Evolutionary conservation across 2,888 invertebrate genomes (phyloP).

Genomic region (Brachyptera putata): DNA sequence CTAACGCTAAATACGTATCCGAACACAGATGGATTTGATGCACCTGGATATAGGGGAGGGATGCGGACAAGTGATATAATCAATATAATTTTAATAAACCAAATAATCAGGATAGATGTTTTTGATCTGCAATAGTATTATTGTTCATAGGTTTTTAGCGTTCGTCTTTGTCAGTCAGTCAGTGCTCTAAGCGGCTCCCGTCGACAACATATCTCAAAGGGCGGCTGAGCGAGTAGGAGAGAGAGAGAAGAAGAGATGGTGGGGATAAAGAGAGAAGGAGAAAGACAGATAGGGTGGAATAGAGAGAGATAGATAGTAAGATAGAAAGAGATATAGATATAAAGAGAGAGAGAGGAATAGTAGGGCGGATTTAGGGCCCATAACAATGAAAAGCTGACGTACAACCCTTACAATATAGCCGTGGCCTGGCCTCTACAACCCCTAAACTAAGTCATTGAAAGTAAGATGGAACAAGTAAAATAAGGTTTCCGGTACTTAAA

Average conservation of each 20-base stretch:
- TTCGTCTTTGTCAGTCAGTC: conserved; percentile 1
- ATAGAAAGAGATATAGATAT: background rate
- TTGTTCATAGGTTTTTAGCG: conserved; percentile 1
- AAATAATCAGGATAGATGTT: background rate
- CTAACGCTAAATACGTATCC: too few species aligned
- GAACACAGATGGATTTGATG: too few species aligned
- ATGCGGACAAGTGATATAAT: too few species aligned
- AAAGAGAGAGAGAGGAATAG: background rate
- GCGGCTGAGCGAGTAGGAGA: background rate
- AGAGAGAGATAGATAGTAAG: too few species aligned
- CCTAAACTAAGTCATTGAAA: conserved; percentile 8
- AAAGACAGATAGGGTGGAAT: background rate
- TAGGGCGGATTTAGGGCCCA: conserved; percentile 1
- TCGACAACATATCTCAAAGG: background rate
- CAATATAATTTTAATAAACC: too few species aligned
- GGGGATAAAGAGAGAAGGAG: background rate
- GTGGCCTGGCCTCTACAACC: background rate
- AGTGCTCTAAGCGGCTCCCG: background rate
- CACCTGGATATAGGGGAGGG: too few species aligned
- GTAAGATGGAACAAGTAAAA: background rate
- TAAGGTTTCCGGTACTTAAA: too few species aligned
- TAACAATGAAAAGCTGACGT: conserved; percentile 5
- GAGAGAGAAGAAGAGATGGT: conserved; percentile 5
- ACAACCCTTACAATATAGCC: background rate
- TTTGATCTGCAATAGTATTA: background rate